Conservation (phyloP, 2,797 vertebrate genomes). For the Antennarius maculatus region DNA sequence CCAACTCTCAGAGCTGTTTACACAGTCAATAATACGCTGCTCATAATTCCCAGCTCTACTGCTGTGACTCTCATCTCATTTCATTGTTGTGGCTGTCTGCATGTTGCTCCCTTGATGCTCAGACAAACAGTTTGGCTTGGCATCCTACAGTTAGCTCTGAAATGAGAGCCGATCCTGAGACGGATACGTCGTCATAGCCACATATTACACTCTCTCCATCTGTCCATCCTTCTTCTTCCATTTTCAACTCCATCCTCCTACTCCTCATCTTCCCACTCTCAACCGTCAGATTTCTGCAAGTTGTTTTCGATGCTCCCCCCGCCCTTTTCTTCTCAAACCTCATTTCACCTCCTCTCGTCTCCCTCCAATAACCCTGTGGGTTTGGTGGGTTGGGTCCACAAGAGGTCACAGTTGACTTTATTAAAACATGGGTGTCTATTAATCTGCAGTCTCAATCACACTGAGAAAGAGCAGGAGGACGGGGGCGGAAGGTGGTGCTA, state of each 20-base stretch:
- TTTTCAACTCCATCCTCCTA: not conserved
- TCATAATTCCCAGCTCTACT: constrained; percentile 12
- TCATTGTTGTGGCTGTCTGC: constrained; percentile 26
- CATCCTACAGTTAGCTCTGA: constrained; percentile 24
- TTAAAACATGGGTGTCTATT: constrained; percentile 71
- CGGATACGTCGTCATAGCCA: constrained; percentile 26
- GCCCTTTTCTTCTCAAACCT: constrained; percentile 13
- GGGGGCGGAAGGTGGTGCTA: not conserved
- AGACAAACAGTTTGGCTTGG: constrained; percentile 1
- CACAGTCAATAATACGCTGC: constrained; percentile 1
- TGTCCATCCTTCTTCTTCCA: not conserved
- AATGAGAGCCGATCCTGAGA: constrained; percentile 58
- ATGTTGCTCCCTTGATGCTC: constrained; percentile 19
- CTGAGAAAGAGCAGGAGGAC: constrained; percentile 12
- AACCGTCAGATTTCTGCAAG: constrained; percentile 24
- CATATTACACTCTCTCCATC: constrained; percentile 26
- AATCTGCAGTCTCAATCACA: constrained; percentile 56
- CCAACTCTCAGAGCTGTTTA: constrained; percentile 8
- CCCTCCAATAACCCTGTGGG: constrained; percentile 36
- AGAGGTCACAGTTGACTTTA: constrained; percentile 64
- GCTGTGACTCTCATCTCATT: constrained; percentile 22
- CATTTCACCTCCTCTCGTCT: constrained; percentile 27
- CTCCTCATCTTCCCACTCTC: constrained; percentile 4
- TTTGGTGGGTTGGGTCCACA: constrained; percentile 6
- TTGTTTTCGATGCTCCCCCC: constrained; percentile 12